Conservation (phyloP, 2,113 vertebrate genomes). For the Loxodonta africana region DNA sequence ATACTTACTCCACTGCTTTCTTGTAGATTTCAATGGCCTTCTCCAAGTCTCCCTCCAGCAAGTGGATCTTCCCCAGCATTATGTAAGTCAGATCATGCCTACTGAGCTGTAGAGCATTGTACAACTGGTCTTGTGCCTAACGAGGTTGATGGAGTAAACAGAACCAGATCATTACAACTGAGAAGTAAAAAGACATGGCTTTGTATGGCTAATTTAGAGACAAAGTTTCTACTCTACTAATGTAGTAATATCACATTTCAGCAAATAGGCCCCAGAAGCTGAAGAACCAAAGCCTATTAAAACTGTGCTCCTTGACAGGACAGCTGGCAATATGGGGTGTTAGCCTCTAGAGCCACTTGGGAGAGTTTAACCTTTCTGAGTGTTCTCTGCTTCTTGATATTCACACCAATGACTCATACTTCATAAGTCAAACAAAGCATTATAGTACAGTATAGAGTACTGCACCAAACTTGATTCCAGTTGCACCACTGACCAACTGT, state of each 20-base stretch:
- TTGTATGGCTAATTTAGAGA: neutral
- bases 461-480: neutral
- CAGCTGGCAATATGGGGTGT: neutral
- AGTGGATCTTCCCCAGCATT: conserved; percentile 95
- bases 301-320: neutral
- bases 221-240: neutral
- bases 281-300: neutral
- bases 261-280: neutral
- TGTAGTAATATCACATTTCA: neutral
- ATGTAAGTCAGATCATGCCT: conserved; percentile 95
- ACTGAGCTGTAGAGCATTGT: conserved; percentile 94
- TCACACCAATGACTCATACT: neutral
- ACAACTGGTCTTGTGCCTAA: conserved; percentile 95
- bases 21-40: conserved; percentile 96
- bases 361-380: neutral
- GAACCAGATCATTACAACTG: neutral
- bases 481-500: neutral
- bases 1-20: conserved; percentile 96
- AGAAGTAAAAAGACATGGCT: neutral
- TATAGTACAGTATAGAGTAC: neutral
- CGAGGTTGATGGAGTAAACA: conserved; percentile 56
- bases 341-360: neutral
- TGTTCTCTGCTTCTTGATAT: conserved; percentile 39
- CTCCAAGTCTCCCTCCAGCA: conserved; percentile 93
- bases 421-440: neutral